These are phyloP conservation scores for Aix galericulata DNA, from an alignment of 2,113 vertebrate genomes.

Conservation along the genomic window DNA sequence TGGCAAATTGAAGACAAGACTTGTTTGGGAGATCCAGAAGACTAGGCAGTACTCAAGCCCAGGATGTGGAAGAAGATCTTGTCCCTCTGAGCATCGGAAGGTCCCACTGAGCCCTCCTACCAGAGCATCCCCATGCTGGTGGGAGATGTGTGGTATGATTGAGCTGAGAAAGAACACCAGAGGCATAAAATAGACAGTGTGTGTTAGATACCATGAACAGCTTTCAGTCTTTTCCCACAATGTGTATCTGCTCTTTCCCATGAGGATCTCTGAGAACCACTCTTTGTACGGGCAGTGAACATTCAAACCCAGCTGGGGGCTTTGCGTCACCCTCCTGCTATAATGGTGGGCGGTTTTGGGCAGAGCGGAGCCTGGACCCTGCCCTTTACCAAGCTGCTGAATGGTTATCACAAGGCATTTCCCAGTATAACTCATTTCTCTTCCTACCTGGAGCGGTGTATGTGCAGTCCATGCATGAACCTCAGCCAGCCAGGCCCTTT, in stretches of 20 bases:
- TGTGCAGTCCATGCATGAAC: neutral
- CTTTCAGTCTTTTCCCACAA: neutral
- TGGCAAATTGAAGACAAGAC: neutral
- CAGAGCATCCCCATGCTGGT: rapidly evolving
- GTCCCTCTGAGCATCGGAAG: neutral
- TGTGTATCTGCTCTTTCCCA: neutral
- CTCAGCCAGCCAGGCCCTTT: no score
- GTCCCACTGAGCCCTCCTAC: rapidly evolving
- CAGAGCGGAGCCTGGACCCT: neutral
- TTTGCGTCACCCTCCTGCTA: neutral
- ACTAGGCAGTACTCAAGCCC: neutral
- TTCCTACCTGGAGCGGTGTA: neutral
- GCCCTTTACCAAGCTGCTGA: neutral
- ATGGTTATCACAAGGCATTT: neutral
- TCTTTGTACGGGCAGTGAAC: neutral
- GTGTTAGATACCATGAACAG: rapidly evolving
- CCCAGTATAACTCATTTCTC: neutral
- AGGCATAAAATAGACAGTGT: neutral
- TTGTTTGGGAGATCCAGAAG: neutral
- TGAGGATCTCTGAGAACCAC: neutral
- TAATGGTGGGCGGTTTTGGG: neutral
- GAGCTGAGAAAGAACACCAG: neutral
- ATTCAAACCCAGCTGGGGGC: neutral
- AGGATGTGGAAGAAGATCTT: neutral
- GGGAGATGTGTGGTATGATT: neutral